A percentile compares a stretch with the other conserved stretches of the same genome.
These are phyloP conservation scores for Lepus timidus DNA, from an alignment of 2,113 vertebrate genomes.

Conservation along the genomic window DNA sequence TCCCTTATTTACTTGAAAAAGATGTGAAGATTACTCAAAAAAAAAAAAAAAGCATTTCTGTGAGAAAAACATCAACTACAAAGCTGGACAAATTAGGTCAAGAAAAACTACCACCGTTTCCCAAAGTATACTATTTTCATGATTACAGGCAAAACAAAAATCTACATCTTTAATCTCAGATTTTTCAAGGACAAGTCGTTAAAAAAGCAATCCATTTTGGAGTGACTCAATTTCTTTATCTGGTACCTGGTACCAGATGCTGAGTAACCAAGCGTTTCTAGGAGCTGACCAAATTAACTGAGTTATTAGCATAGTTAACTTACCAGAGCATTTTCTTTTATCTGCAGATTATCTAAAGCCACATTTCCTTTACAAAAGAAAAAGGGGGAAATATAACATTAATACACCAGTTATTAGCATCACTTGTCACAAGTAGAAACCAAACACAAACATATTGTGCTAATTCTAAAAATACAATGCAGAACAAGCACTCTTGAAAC, in stretches of 20 bases:
- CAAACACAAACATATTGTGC: not conserved
- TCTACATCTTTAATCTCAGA: conserved; percentile 53
- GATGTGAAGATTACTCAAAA: not conserved
- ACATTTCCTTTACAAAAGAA: conserved; percentile 93
- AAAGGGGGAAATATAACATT: conserved; percentile 56
- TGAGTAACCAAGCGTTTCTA: conserved; percentile 48
- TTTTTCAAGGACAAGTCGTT: conserved; percentile 39
- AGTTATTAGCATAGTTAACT: conserved; percentile 79
- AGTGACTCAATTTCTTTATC: conserved; percentile 57
- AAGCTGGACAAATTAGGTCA: conserved; percentile 35
- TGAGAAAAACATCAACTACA: conserved; percentile 23
- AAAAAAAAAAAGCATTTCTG: conserved; percentile 17
- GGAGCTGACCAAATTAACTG: conserved; percentile 54
- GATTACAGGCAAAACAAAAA: not conserved
- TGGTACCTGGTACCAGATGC: conserved; percentile 49
- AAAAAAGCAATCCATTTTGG: conserved; percentile 36
- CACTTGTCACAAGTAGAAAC: not conserved
- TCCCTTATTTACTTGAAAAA: conserved; percentile 20
- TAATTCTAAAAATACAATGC: not conserved
- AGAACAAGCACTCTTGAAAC: not conserved
- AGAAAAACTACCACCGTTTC: conserved; percentile 27
- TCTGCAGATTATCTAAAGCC: conserved; percentile 95
- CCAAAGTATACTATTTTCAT: conserved; percentile 25
- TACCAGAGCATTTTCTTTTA: conserved; percentile 98
- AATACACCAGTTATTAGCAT: not conserved